Evolutionary conservation across 2,797 vertebrate species (phyloP).

Genomic region (Synaphobranchus kaupii): DNA sequence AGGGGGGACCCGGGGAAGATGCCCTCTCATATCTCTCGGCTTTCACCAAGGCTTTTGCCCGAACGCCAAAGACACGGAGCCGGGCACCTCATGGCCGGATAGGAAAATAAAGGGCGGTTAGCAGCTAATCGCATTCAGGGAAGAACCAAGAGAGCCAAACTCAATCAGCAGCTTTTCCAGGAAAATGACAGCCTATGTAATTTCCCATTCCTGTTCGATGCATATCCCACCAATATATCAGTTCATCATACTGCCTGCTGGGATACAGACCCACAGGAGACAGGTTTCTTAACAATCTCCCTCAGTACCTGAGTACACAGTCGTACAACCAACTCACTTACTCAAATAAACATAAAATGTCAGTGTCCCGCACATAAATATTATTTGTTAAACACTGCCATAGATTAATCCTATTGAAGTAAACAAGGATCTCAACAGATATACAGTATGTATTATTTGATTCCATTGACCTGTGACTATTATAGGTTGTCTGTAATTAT

Average conservation of each 20-base stretch:
- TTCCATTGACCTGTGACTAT: not conserved
- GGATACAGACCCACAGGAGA: not conserved
- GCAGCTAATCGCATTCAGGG: not conserved
- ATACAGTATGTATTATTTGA: not conserved
- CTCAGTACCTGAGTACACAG: too few species aligned
- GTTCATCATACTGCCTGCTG: not conserved
- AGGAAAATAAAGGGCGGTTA: not conserved
- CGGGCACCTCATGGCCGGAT: not conserved
- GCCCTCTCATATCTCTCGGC: not conserved
- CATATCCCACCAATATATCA: not conserved
- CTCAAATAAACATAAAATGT: not conserved
- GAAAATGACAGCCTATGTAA: not conserved
- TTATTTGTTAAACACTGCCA: not conserved
- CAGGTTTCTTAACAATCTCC: not conserved
- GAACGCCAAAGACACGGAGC: not conserved
- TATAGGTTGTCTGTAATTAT: not conserved
- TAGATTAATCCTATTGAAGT: not conserved
- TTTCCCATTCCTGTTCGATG: not conserved
- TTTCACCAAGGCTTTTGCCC: not conserved
- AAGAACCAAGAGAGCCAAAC: slow-evolving; percentile 4
- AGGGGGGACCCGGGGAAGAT: not conserved
- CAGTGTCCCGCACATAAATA: not conserved
- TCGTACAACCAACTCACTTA: too few species aligned
- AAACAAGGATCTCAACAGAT: not conserved
- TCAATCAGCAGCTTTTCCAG: not conserved